Base-by-base conservation (phyloP, 2,888 invertebrate genomes). In the Macrosoma leucophasiata region DNA sequence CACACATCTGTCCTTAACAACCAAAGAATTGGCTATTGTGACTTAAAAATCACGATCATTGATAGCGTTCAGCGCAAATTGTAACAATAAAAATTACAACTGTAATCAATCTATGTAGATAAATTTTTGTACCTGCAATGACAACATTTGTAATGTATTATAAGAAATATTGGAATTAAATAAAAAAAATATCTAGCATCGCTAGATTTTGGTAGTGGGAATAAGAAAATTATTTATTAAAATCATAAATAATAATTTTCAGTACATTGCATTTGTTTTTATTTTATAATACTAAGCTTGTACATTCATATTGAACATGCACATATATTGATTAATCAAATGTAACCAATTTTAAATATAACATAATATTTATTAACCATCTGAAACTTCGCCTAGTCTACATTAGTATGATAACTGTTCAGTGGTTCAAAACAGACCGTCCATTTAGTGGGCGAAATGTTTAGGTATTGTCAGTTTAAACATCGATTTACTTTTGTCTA, bases 121-220 rank as follows among this genome's bases (percentile, higher is more conserved):
- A 46, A 57, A 46, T 44, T 56, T 53, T 57, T 60, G 70, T 68
- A 70, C 70, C 67, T 69, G 70, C 60, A 44, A 55, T 58, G 60
- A 50, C 46, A 52, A 53, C 48, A 44, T 57, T 41, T 41, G 30
- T 47, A 44, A 35, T 39, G 33, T 45, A 40, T 29, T 25, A 12
- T 10, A 25, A 24, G 7, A 24, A 18, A 22, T 29, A 29, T 15
- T 34, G 15, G 26, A 29, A 21, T 35, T 25, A 10, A 25, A 29
- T 21, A 25, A 25, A 25, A 35, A 20, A 11, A 24, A n/a, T 22
- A 6, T 34, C 29, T 24, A 29, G 29, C 29, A n/a, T n/a, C n/a
- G n/a, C 29, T 34, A 29, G 19, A 24, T 9, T 24, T 25, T 17
- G 7, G 35, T 13, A 10, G 25, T 29, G 29, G 14, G n/a, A 15